A percentile compares a stretch with the other conserved stretches of the same genome.
phyloP scores from a whole-genome alignment of 2,797 vertebrate species.

The Hirundo rustica region DNA sequence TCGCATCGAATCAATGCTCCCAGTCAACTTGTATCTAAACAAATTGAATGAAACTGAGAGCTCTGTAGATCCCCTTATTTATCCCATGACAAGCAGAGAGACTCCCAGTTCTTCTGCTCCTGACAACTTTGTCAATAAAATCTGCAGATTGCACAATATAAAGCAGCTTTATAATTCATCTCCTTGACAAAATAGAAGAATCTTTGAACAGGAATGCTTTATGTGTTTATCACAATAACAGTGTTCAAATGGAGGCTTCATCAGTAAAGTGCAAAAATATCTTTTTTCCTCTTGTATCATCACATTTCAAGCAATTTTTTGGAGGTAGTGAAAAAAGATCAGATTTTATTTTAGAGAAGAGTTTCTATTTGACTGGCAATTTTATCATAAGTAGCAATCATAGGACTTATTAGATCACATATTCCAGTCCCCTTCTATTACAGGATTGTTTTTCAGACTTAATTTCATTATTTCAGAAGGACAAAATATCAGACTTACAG shows the following conservation, averaged over 20 bases:
- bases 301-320: conserved; percentile 11
- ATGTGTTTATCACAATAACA: not conserved
- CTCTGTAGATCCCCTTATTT: conserved; percentile 74
- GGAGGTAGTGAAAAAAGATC: not conserved
- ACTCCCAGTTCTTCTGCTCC: conserved; percentile 67
- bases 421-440: conserved; percentile 23
- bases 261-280: not conserved
- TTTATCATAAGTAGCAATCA: conserved; percentile 28
- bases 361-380: conserved; percentile 47
- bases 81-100: conserved; percentile 74
- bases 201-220: conserved; percentile 55
- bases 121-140: conserved; percentile 80
- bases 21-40: conserved; percentile 73
- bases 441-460: conserved; percentile 48
- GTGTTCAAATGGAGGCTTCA: not conserved
- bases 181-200: conserved; percentile 69
- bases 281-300: not conserved
- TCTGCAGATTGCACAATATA: conserved; percentile 64
- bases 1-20: conserved; percentile 69
- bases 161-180: conserved; percentile 77
- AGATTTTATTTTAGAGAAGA: conserved; percentile 39
- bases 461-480: conserved; percentile 55
- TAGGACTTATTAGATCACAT: conserved; percentile 41
- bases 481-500: not conserved
- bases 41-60: conserved; percentile 74